Evolutionary conservation across 2,797 vertebrate genomes (phyloP).

Genomic region (Sternotherus odoratus): DNA sequence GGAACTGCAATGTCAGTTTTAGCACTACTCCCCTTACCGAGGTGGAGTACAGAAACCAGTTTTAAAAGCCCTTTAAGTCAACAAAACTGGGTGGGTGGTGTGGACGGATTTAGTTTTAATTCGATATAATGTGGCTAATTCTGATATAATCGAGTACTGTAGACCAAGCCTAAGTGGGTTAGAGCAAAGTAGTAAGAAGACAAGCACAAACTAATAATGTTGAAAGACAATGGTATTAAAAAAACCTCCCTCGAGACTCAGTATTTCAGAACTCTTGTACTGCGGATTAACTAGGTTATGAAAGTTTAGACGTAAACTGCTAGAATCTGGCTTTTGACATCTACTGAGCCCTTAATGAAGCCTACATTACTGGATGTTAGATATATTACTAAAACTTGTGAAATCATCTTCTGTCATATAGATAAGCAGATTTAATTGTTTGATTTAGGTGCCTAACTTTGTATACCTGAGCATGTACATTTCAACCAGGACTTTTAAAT

Average conservation of each 20-base stretch:
- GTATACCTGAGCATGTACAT: not conserved
- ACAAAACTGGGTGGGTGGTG: too few relatives aligned
- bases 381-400: not conserved
- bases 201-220: not conserved
- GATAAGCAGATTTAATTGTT: not conserved
- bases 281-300: not conserved
- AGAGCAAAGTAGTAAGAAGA: not conserved
- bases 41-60: too few relatives aligned
- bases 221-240: not conserved
- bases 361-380: not conserved
- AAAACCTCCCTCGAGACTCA: not conserved
- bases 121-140: too few relatives aligned
- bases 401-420: not conserved
- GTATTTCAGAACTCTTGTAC: not conserved
- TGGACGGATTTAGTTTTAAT: too few relatives aligned
- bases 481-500: not conserved
- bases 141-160: too few relatives aligned
- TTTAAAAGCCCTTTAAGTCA: too few relatives aligned
- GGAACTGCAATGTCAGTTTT: too few relatives aligned
- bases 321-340: not conserved
- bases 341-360: not conserved
- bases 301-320: not conserved
- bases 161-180: too few relatives aligned
- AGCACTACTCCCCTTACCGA: too few relatives aligned
- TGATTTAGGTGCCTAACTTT: not conserved